phyloP scores from a whole-genome alignment of 1,140 invertebrate genomes.

The Acyrthosiphon pisum region DNA sequence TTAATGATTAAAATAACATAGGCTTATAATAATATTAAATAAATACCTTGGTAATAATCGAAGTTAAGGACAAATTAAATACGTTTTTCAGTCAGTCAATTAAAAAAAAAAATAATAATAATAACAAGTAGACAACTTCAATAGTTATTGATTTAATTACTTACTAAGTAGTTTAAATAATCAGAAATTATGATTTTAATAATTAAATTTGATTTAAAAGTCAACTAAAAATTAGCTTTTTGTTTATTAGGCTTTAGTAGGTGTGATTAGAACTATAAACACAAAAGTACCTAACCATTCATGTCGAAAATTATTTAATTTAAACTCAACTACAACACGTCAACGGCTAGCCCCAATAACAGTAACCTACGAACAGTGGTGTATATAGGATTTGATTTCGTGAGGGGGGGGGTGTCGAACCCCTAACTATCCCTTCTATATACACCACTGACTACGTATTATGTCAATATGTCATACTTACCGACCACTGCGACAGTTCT shows the following conservation, averaged over 20 bases:
- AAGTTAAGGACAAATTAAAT: no score
- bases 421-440: no score
- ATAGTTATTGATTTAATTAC: background rate
- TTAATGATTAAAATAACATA: background rate
- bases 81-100: background rate
- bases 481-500: background rate
- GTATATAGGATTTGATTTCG: no score
- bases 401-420: no score
- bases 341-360: background rate
- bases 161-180: background rate
- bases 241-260: background rate
- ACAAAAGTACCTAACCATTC: background rate
- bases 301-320: background rate
- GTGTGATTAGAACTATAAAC: background rate
- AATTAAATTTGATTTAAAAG: background rate
- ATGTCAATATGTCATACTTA: background rate
- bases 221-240: background rate
- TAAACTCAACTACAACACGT: background rate
- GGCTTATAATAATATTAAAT: background rate
- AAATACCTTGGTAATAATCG: no score
- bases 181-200: background rate
- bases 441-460: no score
- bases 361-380: no score
- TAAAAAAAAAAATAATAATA: background rate
- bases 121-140: background rate